Evolutionary conservation across 2,113 vertebrate genomes (phyloP), one percentile per base, ranked within the genome.

Genomic region (Eudorcas thomsonii): DNA sequence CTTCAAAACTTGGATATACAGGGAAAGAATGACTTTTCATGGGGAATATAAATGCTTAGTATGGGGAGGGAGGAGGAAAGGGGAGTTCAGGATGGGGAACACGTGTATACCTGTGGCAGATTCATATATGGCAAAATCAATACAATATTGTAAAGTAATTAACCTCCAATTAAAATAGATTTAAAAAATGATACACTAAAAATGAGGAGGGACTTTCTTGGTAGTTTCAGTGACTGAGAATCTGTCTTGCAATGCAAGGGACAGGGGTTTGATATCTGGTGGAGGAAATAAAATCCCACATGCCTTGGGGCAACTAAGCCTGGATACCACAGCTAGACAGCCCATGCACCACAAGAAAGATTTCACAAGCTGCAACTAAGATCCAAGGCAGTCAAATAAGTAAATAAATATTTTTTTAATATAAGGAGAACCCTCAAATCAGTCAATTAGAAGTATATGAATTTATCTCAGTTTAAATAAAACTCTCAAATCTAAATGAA

Each of bases 111-210:
- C 23, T 57, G 21, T 57, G 21, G 21, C 3, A 0, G 55, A 57
- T 57, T 57, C 55, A 57, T 57, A 21, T 57, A 25, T 57, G 21
- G 55, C 55, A 57, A 57, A 57, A 57, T 21, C 55, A 10, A 57
- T 25, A 57, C 21, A 57, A 57, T 57, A 57, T 57, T 57, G 21
- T 55, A 55, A 55, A 55, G 54, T 9, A 55, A 55, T 23, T 55
- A 55, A 55, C 21, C 21, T 55, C 54, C 54, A 55, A 55, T 55
- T 55, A 55, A 55, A 55, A 23, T 21, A 55, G 48, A 48, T 48
- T 48, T 94, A n/a, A 84, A 52, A 98, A 97, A 28, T 93, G 17
- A 94, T 80, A 36, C 10, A 97, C n/a, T 71, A 62, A 91, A 50
- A 57, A 1, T 90, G 14, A 67, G 33, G 33, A 36, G 17, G 9